These are phyloP conservation scores for Achatina immaculata DNA, from an alignment of 1,140 invertebrate genomes.

Conservation along the genomic window DNA sequence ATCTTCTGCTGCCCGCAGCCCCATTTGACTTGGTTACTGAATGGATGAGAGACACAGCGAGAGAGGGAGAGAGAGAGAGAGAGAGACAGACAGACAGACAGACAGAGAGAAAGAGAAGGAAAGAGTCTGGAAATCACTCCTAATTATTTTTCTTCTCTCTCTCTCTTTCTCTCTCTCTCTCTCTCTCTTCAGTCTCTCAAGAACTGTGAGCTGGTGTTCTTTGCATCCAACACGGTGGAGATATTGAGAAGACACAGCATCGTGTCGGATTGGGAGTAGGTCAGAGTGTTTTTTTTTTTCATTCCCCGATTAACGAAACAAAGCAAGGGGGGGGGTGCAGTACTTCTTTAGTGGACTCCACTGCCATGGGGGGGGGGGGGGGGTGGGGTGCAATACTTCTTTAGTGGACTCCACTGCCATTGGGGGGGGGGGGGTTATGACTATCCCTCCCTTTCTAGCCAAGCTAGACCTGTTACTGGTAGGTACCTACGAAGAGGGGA, in stretches of 20 bases:
- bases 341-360: too few species aligned
- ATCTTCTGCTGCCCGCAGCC: background rate
- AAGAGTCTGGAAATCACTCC: constrained; percentile 5
- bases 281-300: too few species aligned
- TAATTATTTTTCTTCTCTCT: background rate
- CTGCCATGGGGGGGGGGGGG: too few species aligned
- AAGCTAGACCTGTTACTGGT: too few species aligned
- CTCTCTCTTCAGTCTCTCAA: too few species aligned
- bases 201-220: background rate
- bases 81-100: background rate
- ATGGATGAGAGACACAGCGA: background rate
- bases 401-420: too few species aligned
- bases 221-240: too few species aligned
- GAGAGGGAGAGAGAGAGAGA: background rate
- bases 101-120: too few species aligned
- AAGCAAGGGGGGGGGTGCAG: background rate
- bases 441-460: background rate
- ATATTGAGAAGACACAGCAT: too few species aligned
- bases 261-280: too few species aligned
- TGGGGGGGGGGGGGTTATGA: background rate
- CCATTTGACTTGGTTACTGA: background rate
- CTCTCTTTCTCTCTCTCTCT: background rate
- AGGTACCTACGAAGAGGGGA: too few species aligned
- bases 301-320: background rate
- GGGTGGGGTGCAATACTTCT: too few species aligned